These are phyloP conservation scores for Telmatochromis sp. DNA, from an alignment of 2,113 vertebrate species.

Conservation along the genomic window DNA sequence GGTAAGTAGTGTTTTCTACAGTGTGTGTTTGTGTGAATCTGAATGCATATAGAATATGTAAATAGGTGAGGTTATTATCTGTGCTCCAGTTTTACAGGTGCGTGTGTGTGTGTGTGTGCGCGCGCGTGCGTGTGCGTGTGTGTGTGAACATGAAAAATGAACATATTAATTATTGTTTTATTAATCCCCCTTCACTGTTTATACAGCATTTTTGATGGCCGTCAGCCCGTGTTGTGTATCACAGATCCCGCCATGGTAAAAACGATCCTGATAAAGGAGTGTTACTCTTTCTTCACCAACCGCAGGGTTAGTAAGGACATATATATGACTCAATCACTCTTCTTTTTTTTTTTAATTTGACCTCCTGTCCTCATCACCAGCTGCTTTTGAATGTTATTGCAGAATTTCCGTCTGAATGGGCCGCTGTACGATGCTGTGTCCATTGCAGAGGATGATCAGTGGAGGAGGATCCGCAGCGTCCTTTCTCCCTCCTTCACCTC, in stretches of 20 bases:
- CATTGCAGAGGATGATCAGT: conserved; percentile 73
- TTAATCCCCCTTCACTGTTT: not conserved
- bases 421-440: conserved; percentile 30
- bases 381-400: not conserved
- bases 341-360: not conserved
- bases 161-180: not conserved
- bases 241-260: not conserved
- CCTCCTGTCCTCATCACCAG: not conserved
- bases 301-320: conserved; percentile 10
- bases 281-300: not conserved
- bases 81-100: not conserved
- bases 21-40: not conserved
- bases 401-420: conserved; percentile 59
- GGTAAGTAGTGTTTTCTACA: conserved; percentile 55
- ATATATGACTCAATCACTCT: not conserved
- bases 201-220: not conserved
- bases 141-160: not conserved
- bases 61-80: not conserved
- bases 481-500: conserved; percentile 84
- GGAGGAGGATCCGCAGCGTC: conserved; percentile 75
- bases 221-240: not conserved
- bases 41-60: not conserved
- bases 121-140: not conserved
- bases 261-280: not conserved
- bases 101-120: fast-evolving